phyloP scores from a whole-genome alignment of 2,888 invertebrate genomes.

The Ommatoiulus sabulosus region DNA sequence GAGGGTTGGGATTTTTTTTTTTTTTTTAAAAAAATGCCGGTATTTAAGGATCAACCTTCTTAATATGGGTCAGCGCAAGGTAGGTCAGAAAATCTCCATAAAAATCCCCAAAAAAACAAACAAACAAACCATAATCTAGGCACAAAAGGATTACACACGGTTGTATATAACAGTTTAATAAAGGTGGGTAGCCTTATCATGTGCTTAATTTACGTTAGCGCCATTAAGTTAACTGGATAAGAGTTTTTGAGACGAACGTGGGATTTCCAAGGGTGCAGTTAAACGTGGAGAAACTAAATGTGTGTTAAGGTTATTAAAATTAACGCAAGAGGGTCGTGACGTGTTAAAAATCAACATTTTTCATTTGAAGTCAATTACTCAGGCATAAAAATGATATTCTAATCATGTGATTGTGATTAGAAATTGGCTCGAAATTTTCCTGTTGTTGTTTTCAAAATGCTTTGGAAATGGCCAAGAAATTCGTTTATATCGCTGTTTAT shows the following conservation, averaged over 20 bases:
- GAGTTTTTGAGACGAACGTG: constrained; percentile 14
- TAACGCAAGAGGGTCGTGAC: neutral
- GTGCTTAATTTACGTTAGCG: neutral
- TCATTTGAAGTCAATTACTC: neutral
- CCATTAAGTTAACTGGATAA: neutral
- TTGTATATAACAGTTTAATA: neutral
- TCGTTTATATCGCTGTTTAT: neutral
- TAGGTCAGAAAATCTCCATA: constrained; percentile 5
- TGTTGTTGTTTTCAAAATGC: neutral
- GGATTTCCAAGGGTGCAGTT: constrained; percentile 49
- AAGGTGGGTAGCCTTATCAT: neutral
- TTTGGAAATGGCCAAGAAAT: neutral
- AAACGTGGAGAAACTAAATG: constrained; percentile 26
- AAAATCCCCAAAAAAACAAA: neutral
- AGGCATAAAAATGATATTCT: neutral
- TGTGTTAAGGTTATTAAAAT: constrained; percentile 46
- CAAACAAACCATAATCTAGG: neutral
- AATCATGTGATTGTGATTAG: neutral
- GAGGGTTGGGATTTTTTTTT: neutral
- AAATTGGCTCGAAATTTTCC: neutral
- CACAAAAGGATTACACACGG: neutral
- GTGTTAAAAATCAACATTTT: neutral
- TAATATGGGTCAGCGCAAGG: constrained; percentile 26
- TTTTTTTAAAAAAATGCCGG: no score
- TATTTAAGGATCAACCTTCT: neutral